phyloP scores from a whole-genome alignment of 2,888 invertebrate genomes.

The Yponomeuta sedellus region DNA sequence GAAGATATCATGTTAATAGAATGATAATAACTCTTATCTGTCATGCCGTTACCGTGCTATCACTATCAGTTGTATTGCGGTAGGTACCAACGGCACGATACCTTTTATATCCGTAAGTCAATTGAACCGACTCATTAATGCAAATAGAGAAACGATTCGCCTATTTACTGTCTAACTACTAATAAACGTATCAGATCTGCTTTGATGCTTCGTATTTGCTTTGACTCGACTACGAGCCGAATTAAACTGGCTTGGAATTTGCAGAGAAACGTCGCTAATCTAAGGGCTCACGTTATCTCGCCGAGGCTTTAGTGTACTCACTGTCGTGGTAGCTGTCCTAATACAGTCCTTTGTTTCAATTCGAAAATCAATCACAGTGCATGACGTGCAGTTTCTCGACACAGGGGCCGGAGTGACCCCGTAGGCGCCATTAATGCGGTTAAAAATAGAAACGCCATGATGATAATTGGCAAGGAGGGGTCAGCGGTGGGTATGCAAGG shows the following conservation, averaged over 20 bases:
- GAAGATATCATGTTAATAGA: not conserved
- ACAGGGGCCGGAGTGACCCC: constrained; percentile 12
- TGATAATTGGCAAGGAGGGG: constrained; percentile 52
- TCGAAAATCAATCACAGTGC: constrained; percentile 8
- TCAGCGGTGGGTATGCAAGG: constrained; percentile 21
- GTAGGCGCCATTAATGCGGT: constrained; percentile 36
- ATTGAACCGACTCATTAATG: constrained; percentile 30
- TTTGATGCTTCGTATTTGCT: constrained; percentile 9
- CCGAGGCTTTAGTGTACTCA: not conserved
- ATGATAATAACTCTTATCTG: not conserved
- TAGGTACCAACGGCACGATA: not conserved
- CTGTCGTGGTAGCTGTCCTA: not conserved
- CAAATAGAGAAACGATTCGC: constrained; percentile 29
- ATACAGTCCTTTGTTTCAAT: constrained; percentile 1
- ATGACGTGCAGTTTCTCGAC: constrained; percentile 12
- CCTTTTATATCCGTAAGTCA: constrained; percentile 12
- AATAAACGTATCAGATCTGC: constrained; percentile 12
- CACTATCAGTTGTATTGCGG: not conserved
- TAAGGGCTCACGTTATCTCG: not conserved
- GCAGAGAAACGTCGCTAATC: not conserved
- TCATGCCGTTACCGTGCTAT: not conserved
- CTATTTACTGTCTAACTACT: constrained; percentile 25
- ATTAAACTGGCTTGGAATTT: constrained; percentile 8
- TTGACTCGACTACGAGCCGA: constrained; percentile 3
- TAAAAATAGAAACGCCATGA: constrained; percentile 50